Percentiles rank a stretch among this genome's conserved stretches.
Conservation (phyloP, 1,140 invertebrate genomes). For the Pseudomyrmex sp. region DNA sequence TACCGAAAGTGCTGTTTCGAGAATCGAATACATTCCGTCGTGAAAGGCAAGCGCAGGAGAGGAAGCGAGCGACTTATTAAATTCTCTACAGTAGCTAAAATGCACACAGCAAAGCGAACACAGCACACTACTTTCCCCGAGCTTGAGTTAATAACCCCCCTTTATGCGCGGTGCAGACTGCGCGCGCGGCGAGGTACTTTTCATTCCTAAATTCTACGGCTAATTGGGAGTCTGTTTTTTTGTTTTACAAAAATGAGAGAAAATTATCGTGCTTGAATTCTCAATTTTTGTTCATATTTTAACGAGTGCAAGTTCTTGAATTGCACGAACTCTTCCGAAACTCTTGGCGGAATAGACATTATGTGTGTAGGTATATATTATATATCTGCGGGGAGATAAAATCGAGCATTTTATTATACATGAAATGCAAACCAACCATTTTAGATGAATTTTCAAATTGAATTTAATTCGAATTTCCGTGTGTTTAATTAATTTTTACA, state of each 20-base stretch:
- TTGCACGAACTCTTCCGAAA: neutral
- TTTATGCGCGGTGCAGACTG: conserved; percentile 21
- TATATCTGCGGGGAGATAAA: no score
- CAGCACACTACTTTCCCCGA: conserved; percentile 9
- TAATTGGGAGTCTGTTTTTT: conserved; percentile 19
- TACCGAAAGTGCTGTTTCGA: conserved; percentile 52
- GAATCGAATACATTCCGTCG: conserved; percentile 42
- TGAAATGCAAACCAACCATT: no score
- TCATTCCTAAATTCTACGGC: conserved; percentile 32
- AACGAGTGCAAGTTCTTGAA: neutral
- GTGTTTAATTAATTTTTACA: no score
- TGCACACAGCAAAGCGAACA: conserved; percentile 45
- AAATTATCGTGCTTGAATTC: neutral
- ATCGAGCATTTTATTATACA: no score
- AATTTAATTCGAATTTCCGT: no score
- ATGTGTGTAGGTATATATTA: no score
- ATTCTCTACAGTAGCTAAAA: conserved; percentile 50
- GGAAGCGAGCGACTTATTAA: conserved; percentile 42
- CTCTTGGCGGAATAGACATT: no score
- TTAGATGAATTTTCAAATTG: no score
- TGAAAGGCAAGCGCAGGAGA: conserved; percentile 16
- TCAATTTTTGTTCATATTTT: neutral
- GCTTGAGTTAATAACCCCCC: conserved; percentile 46
- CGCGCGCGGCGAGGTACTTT: conserved; percentile 12
- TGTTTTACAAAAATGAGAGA: neutral